Conservation (phyloP, 2,113 vertebrate genomes). For the Periophthalmus modestus region DNA sequence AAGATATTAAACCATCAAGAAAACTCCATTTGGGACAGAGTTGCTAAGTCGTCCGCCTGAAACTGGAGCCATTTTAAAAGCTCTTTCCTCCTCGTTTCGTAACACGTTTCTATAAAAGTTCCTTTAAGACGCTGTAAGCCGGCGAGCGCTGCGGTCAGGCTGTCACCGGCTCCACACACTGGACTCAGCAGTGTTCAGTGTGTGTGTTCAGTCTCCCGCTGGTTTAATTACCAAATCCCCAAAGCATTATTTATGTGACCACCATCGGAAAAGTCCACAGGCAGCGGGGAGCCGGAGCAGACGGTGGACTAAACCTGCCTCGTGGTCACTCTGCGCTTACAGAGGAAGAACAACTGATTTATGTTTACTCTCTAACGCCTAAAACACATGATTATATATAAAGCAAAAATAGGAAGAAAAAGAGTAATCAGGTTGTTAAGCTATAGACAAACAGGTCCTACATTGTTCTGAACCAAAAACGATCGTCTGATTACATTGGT, state of each 20-base stretch:
- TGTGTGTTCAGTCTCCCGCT: conserved; percentile 33
- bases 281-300: conserved; percentile 30
- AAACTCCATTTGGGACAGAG: background rate
- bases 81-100: background rate
- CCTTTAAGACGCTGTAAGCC: conserved; percentile 20
- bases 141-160: conserved; percentile 21
- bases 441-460: too few species aligned
- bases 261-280: conserved; percentile 33
- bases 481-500: too few species aligned
- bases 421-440: too few species aligned
- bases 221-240: conserved; percentile 56
- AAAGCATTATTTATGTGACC: conserved; percentile 34
- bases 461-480: too few species aligned
- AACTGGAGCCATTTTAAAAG: background rate
- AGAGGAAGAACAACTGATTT: background rate
- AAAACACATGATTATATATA: background rate
- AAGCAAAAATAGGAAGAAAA: too few species aligned
- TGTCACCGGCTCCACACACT: conserved; percentile 21
- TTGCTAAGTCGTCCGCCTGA: background rate
- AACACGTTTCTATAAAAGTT: conserved; percentile 12
- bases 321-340: background rate
- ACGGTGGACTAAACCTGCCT: conserved; percentile 12
- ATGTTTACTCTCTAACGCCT: background rate
- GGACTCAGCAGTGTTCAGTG: background rate
- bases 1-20: background rate